Base-by-base conservation (phyloP, 1,140 invertebrate genomes). In the Drosophila serrata region DNA sequence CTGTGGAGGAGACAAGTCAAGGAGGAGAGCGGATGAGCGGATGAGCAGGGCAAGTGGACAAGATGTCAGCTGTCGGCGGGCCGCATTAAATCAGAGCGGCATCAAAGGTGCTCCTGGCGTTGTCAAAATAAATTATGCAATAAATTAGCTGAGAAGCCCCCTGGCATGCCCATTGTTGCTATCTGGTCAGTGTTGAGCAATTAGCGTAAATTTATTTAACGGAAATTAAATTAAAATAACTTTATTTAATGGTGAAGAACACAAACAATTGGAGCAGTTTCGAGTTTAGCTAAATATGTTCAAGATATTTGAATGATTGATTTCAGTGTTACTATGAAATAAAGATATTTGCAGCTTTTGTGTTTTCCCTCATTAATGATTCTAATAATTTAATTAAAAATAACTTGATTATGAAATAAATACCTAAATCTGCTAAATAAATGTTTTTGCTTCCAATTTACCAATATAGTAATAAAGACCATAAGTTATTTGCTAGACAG, bases 41-140 rank as follows among this genome's bases (percentile, higher is more conserved):
- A 63, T 60, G 40, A 24, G 35, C 31, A 40, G 49, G 63, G 59
- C 42, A 53, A 43, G 45, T 27, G 49, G 35, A 65, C 60, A 46
- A 77, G 48, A 80, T 75, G 69, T 60, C 72, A 60, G 40, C 58
- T 75, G 79, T 87, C 79, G 82, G 48, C 75, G 79, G 64, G 58
- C 29, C 43, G 60, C 80, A 79, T 75, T 87, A 88, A 86, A 88
- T 87, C 75, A 87, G 45, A 27, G 51, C 40, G 70, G 75, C 82
- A 79, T 87, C 82, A 88, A 87, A 88, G 84, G 62, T 88, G 79
- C 63, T 80, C 67, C 53, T 48, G 65, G 67, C 48, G 67, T 39
- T 87, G 85, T 88, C 84, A 80, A 77, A 88, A 84, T 88, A 90
- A 90, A 87, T 87, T 80, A 88, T 64, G 76, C 80, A 80, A 87